Evolutionary conservation across 2,113 vertebrate species (phyloP).

Genomic region (Caracal caracal): DNA sequence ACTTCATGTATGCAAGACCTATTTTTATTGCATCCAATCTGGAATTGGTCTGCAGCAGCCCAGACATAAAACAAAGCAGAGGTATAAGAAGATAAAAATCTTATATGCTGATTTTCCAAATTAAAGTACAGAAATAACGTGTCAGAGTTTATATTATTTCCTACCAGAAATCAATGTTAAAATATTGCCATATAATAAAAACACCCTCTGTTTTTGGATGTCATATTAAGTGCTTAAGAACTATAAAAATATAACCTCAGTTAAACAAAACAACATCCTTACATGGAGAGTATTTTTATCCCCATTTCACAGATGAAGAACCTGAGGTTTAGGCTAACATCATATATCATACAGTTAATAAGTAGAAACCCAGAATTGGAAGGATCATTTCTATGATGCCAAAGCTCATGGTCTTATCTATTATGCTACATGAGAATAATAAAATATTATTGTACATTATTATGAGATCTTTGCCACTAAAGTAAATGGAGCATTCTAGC

Average conservation of each 20-base stretch:
- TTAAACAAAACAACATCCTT: neutral
- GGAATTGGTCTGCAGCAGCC: neutral
- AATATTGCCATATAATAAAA: conserved; percentile 46
- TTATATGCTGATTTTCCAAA: conserved; percentile 55
- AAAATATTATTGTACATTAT: neutral
- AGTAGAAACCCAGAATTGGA: neutral
- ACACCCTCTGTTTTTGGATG: neutral
- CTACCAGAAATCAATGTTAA: conserved; percentile 46
- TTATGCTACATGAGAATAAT: neutral
- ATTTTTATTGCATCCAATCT: conserved; percentile 59
- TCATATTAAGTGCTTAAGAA: neutral
- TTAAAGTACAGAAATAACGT: conserved; percentile 29
- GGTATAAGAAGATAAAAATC: conserved; percentile 51
- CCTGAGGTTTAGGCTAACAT: neutral
- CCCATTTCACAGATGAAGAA: conserved; percentile 28
- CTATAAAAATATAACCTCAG: neutral
- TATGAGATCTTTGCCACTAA: conserved; percentile 32
- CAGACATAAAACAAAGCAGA: conserved; percentile 58
- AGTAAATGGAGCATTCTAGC: neutral
- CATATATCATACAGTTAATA: neutral
- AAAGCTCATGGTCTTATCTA: neutral
- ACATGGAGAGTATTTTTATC: neutral
- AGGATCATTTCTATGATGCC: neutral
- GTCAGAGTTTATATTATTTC: conserved; percentile 20
- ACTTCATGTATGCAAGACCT: conserved; percentile 49